Percentiles rank a stretch among this genome's conserved stretches.
Conservation (phyloP, 2,797 vertebrate genomes). For the Coregonus ussuriensis region DNA sequence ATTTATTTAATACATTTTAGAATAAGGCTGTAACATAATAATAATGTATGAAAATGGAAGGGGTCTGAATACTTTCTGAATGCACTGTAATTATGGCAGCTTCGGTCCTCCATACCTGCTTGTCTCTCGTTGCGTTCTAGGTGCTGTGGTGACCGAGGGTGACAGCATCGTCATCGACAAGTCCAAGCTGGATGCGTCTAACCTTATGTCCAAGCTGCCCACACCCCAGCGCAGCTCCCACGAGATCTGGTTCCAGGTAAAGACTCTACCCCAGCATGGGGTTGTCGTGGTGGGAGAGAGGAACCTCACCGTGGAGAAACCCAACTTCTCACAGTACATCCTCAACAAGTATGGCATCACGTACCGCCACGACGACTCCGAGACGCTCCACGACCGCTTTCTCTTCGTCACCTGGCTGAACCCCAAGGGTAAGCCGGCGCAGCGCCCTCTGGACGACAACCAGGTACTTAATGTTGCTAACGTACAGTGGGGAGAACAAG, state of each 20-base stretch:
- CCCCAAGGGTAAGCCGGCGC: slow-evolving; percentile 78
- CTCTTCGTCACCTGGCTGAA: slow-evolving; percentile 85
- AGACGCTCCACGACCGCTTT: slow-evolving; percentile 82
- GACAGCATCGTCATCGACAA: slow-evolving; percentile 80
- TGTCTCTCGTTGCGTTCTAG: slow-evolving; percentile 55
- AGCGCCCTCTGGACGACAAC: slow-evolving; percentile 65
- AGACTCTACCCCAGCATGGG: slow-evolving; percentile 80
- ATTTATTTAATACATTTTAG: no score
- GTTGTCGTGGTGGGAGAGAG: slow-evolving; percentile 82
- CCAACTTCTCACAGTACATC: slow-evolving; percentile 87
- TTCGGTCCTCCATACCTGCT: background rate
- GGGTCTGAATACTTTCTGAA: no score
- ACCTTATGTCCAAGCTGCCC: slow-evolving; percentile 83
- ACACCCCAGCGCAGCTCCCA: slow-evolving; percentile 71
- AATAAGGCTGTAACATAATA: no score
- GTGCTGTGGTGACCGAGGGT: slow-evolving; percentile 83
- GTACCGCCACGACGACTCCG: slow-evolving; percentile 88
- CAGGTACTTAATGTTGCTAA: slow-evolving; percentile 36
- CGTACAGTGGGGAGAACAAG: no score
- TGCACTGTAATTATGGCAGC: no score
- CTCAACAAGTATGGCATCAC: slow-evolving; percentile 85
- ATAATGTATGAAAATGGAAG: no score
- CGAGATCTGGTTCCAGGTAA: slow-evolving; percentile 90
- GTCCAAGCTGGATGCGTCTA: slow-evolving; percentile 85
- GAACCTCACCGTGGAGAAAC: slow-evolving; percentile 87